Base-by-base conservation (phyloP, 1,140 invertebrate genomes). In the Helicoverpa zea region DNA sequence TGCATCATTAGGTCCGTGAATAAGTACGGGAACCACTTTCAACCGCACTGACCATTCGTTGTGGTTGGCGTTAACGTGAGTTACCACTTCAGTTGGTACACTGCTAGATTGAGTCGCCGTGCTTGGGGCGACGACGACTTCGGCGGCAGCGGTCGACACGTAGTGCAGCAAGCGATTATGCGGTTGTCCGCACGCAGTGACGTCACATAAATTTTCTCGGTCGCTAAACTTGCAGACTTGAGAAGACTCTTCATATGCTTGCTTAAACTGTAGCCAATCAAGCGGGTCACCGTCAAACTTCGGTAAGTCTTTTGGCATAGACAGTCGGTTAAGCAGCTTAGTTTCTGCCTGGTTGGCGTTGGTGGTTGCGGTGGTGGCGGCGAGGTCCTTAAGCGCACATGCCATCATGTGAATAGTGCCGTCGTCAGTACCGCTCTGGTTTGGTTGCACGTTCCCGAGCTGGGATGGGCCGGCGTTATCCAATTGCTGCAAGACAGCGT, bases 201-300 rank as follows among this genome's bases (percentile, higher is more conserved):
- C n/a, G 23, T 87, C 84, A 56, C 84, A 84, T 18, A 87, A 29
- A 11, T 87, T 87, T 54, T 87, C 81, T 2, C 77, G 80, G 1
- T 80, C 81, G 35, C 59, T 83, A 30, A 82, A 86, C 3, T 75
- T 54, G 52, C 86, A 85, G 7, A 84, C 9, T 12, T 73, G 35
- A 11, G 84, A 78, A 4, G 86, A 85, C 56, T 85, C 84, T 3
- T 84, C 73, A 54, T 81, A 85, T 0, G 77, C 81, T 43, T 81
- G 81, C 59, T 87, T 85, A 64, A 87, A 87, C 12, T 82, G 80
- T 11, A 85, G 72, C 86, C 86, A 85, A 14, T 87, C 86, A 16
- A 85, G 16, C 1, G 70, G 81, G 61, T 87, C 86, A 52, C 86
- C 84, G n/a, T 23, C 23, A 23, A 23, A 23, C 23, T 23, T 23